A percentile compares a stretch with the other conserved stretches of the same genome.
These are phyloP conservation scores for Bubo scandiacus DNA, from an alignment of 2,113 vertebrate species.

Conservation along the genomic window DNA sequence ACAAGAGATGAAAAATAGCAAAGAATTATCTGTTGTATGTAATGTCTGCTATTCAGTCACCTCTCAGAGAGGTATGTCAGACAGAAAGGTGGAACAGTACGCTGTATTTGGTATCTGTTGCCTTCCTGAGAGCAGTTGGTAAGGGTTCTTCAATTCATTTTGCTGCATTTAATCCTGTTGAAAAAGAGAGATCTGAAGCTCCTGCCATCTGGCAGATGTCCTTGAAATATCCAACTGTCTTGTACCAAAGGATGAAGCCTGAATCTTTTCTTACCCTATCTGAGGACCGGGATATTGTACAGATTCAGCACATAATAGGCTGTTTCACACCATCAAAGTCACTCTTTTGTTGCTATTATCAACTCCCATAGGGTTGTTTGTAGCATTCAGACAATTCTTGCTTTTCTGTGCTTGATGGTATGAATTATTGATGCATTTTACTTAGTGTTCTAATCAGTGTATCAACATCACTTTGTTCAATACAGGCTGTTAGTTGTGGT, in stretches of 20 bases:
- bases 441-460: constrained; percentile 3
- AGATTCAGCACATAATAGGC: constrained; percentile 35
- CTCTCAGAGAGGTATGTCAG: neutral
- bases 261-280: constrained; percentile 44
- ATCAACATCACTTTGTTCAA: constrained; percentile 15
- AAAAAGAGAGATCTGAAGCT: constrained; percentile 48
- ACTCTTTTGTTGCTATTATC: constrained; percentile 30
- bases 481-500: constrained; percentile 24
- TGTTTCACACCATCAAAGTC: constrained; percentile 61
- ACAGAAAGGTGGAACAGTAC: constrained; percentile 19
- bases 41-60: constrained; percentile 30
- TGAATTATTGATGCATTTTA: constrained; percentile 39
- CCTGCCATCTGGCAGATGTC: constrained; percentile 50
- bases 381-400: constrained; percentile 20
- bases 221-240: constrained; percentile 32
- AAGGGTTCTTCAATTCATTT: constrained; percentile 15
- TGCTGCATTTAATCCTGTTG: constrained; percentile 48
- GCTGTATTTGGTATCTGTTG: neutral
- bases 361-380: constrained; percentile 21
- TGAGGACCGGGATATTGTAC: neutral
- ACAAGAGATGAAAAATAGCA: constrained; percentile 25
- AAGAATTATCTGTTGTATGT: constrained; percentile 14
- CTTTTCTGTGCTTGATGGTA: constrained; percentile 52
- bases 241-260: constrained; percentile 38
- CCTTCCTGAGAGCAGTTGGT: constrained; percentile 8